Conservation (phyloP, 1,140 invertebrate genomes). For the Drosophila ananassae region DNA sequence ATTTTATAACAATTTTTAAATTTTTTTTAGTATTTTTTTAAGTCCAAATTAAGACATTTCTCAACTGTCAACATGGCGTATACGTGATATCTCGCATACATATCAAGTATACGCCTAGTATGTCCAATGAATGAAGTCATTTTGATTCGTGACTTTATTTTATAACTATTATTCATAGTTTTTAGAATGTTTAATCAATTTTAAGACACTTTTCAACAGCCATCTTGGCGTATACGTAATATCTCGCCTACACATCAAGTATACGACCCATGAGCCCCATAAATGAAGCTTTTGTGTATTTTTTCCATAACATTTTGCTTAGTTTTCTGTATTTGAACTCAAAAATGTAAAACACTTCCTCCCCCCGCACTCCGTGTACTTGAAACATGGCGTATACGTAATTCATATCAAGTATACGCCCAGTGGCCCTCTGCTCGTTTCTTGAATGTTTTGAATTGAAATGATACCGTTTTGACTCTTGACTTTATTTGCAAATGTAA, state of each 20-base stretch:
- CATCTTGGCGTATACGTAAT: constrained; percentile 7
- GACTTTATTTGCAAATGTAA: not conserved
- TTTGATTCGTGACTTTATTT: no score
- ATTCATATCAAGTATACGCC: not conserved
- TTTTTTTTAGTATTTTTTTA: no score
- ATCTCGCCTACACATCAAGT: not conserved
- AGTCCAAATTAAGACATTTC: no score
- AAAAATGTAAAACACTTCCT: no score
- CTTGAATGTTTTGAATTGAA: not conserved
- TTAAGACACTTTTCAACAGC: not conserved
- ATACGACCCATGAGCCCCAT: not conserved
- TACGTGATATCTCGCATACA: not conserved
- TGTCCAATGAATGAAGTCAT: no score
- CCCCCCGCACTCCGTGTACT: not conserved
- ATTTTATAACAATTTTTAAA: no score
- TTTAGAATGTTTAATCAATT: no score
- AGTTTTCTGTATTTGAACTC: no score
- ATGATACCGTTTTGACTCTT: not conserved
- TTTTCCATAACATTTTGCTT: not conserved
- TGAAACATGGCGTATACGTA: not conserved
- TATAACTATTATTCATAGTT: no score
- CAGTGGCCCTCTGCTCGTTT: not conserved
- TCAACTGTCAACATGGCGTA: no score
- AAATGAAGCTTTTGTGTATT: no score
- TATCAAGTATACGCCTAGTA: no score